Percentiles rank a stretch among this genome's conserved stretches.
Evolutionary conservation across 2,113 vertebrate genomes (phyloP).

Genomic region (Leptobrachium leishanense): DNA sequence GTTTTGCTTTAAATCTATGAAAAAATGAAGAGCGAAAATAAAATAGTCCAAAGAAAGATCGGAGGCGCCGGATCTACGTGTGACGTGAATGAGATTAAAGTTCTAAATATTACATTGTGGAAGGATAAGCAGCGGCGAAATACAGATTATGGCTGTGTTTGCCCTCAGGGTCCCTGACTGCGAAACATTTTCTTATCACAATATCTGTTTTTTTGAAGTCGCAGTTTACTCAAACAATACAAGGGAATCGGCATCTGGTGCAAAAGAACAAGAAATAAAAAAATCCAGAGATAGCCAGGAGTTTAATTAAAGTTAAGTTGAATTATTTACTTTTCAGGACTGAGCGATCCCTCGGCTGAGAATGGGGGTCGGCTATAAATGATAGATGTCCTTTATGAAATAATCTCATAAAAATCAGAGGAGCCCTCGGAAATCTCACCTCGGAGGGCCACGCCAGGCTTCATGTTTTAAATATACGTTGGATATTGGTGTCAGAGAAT

Average conservation of each 20-base stretch:
- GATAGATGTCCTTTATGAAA: background rate
- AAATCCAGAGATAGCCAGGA: background rate
- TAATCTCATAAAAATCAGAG: background rate
- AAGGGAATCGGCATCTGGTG: background rate
- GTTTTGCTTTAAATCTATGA: too few species aligned
- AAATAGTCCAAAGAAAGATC: too few species aligned
- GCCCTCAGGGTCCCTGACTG: background rate
- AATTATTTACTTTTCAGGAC: conserved; percentile 3
- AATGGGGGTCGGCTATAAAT: background rate
- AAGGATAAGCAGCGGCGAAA: too few species aligned
- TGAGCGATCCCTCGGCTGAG: background rate
- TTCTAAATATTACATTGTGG: too few species aligned
- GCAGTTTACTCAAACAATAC: conserved; percentile 2
- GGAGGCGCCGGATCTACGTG: too few species aligned
- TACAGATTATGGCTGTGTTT: background rate
- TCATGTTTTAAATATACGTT: background rate
- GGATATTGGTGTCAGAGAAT: background rate
- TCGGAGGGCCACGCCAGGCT: background rate
- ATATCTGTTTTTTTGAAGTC: conserved; percentile 1
- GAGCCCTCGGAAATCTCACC: background rate
- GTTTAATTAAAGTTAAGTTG: conserved; percentile 1
- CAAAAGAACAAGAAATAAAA: background rate
- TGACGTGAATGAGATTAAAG: too few species aligned
- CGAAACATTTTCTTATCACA: background rate
- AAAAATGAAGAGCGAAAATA: too few species aligned